Conservation (phyloP, 2,888 invertebrate species). For the Amblyjoppa proteus region DNA sequence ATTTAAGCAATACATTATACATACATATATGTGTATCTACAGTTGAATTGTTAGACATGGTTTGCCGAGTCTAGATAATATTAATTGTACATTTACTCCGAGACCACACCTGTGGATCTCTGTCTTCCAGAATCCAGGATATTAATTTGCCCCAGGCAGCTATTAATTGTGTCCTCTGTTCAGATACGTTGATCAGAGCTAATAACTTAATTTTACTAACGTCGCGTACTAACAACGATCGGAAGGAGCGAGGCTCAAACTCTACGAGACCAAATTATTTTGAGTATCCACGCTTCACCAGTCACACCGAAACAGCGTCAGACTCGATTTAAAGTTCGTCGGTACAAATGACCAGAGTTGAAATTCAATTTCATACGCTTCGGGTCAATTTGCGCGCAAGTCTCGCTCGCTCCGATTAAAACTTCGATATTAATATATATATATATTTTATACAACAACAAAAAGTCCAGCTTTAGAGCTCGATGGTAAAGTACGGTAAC, state of each 20-base stretch:
- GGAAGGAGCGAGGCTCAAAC: slow-evolving; percentile 12
- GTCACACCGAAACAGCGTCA: background rate
- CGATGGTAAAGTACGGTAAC: slow-evolving; percentile 51
- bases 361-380: background rate
- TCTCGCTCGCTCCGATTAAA: slow-evolving; percentile 1
- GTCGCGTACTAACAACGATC: slow-evolving; percentile 23
- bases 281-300: background rate
- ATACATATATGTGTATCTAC: background rate
- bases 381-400: background rate
- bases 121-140: slow-evolving; percentile 82
- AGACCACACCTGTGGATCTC: slow-evolving; percentile 55
- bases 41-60: background rate
- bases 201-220: slow-evolving; percentile 34
- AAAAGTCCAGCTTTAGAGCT: slow-evolving; percentile 30
- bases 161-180: slow-evolving; percentile 64
- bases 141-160: slow-evolving; percentile 78
- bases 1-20: background rate
- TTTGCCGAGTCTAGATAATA: slow-evolving; percentile 30
- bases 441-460: slow-evolving; percentile 13
- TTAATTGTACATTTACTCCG: slow-evolving; percentile 37
- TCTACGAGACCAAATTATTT: slow-evolving; percentile 60
- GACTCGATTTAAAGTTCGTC: background rate
- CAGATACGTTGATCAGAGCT: background rate
- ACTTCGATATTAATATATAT: slow-evolving; percentile 2
- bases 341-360: background rate